Base-by-base conservation (phyloP, 2,888 invertebrate species). In the Zygogramma bicolorata region DNA sequence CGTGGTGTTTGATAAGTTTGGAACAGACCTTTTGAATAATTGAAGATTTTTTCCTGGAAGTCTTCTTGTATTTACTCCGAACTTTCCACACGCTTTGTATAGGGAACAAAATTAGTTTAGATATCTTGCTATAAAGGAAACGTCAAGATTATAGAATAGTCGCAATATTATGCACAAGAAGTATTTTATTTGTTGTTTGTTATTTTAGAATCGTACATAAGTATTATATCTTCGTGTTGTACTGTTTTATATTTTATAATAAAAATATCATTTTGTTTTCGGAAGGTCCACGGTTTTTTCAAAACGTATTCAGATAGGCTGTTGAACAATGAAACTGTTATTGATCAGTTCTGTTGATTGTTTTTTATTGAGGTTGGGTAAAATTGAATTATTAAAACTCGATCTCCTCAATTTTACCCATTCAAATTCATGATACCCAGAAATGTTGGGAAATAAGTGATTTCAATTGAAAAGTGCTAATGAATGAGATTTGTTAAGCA, bases 161-260 rank as follows among this genome's bases (percentile, higher is more conserved):
- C 79, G 82, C 83, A 82, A 82, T 84, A 82, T 79, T 78, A 75
- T 78, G 84, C 82, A 83, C 83, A 83, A 84, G 79, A 81, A 70
- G 77, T 81, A 81, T 81, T 83, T 83, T 81, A 79, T 83, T 82
- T 84, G 81, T 81, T 83, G 77, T 82, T 81, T 80, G 79, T 79
- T 80, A 77, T 75, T 79, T 79, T 80, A 78, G 71, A 75, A 75
- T 61, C 77, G 66, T 76, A 69, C 70, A 67, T 76, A 77, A 78
- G 80, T 80, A 81, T 80, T 81, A 81, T 78, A 79, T 81, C 77
- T 81, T 72, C 79, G 80, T 83, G 83, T 83, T 83, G 79, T 80
- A 79, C 75, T 77, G 78, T 82, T 82, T 81, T 79, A 82, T 83
- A 83, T 83, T 82, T 81, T 83, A 83, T 82, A 78, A 81, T 46